phyloP scores from a whole-genome alignment of 2,797 vertebrate genomes.

The Xiphophorus birchmanni region DNA sequence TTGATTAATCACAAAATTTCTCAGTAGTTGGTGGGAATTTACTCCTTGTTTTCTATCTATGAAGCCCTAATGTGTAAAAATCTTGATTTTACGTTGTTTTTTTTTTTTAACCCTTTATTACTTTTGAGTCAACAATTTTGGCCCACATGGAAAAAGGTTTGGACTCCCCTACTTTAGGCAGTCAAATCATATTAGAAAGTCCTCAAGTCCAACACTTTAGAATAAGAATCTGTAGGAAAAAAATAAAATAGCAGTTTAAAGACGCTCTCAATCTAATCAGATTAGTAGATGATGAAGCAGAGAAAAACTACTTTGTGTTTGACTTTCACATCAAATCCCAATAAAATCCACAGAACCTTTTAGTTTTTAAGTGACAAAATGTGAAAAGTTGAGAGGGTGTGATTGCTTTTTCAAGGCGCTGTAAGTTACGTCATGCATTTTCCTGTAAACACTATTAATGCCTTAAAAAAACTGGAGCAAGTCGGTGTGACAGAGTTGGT shows the following conservation, averaged over 20 bases:
- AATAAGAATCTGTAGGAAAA: neutral
- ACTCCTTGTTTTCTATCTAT: no score
- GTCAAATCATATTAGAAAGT: neutral
- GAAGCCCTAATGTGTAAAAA: no score
- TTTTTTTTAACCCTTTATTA: no score
- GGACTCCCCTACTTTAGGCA: no score
- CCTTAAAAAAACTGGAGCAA: conserved; percentile 70
- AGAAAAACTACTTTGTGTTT: neutral
- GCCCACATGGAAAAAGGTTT: neutral
- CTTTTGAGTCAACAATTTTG: no score
- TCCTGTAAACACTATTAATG: conserved; percentile 63
- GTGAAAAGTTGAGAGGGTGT: neutral
- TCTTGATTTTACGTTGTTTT: no score
- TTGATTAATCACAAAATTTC: no score
- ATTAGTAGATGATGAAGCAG: neutral
- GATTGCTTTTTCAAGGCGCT: neutral
- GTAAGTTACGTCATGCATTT: conserved; percentile 7
- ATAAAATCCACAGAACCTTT: neutral
- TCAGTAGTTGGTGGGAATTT: no score
- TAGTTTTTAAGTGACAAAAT: neutral
- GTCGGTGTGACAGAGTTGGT: conserved; percentile 15
- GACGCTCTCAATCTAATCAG: neutral
- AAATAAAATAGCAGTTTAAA: neutral
- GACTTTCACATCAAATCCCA: neutral
- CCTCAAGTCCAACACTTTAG: neutral